Evolutionary conservation across 2,113 vertebrate species (phyloP).

Genomic region (Ageneiosus marmoratus): DNA sequence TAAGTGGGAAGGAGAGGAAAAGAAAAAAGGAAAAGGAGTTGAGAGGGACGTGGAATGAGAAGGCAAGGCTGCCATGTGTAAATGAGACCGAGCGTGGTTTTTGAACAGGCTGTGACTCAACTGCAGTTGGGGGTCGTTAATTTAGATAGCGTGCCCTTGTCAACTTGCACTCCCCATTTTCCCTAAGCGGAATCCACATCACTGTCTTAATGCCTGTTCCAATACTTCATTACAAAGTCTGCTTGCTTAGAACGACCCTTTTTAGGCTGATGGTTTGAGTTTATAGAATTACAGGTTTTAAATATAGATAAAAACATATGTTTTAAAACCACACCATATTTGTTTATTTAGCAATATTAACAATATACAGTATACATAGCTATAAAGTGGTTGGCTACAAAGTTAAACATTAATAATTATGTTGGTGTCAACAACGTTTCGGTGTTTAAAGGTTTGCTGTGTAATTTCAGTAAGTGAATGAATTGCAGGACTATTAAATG

Average conservation of each 20-base stretch:
- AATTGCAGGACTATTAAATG: background rate
- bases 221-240: background rate
- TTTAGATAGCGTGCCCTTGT: conserved; percentile 14
- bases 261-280: background rate
- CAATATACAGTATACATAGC: background rate
- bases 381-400: background rate
- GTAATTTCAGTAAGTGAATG: background rate
- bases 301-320: background rate
- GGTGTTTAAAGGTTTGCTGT: background rate
- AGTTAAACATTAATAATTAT: background rate
- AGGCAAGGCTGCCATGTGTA: background rate
- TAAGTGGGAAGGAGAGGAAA: background rate
- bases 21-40: background rate
- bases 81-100: background rate
- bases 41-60: background rate
- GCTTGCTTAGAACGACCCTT: background rate
- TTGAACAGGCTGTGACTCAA: conserved; percentile 4
- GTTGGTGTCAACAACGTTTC: background rate
- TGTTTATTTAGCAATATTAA: background rate
- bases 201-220: background rate
- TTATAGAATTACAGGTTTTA: background rate
- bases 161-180: background rate
- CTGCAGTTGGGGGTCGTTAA: conserved; percentile 15
- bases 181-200: background rate
- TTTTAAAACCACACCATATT: background rate